Evolutionary conservation across 2,888 invertebrate genomes (phyloP), one percentile per base, ranked within the genome.

Genomic region (Callyntrura sp.): DNA sequence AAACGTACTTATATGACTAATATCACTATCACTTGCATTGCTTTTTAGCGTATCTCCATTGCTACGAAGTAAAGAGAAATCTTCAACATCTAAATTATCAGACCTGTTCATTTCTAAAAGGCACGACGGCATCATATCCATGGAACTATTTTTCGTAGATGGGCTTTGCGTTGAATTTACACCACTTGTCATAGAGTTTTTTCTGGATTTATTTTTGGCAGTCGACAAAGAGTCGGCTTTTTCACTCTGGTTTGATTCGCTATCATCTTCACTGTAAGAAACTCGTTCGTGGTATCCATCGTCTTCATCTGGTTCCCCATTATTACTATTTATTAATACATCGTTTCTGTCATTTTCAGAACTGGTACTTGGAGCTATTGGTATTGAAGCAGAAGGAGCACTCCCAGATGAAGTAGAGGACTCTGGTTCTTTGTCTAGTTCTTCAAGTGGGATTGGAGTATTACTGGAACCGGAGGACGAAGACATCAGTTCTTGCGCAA

Each of bases 241-340:
- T 90, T 85, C 85, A 70, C 90, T 85, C 17, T 55, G 62, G 48
- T 68, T 88, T 9, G 83, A 83, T 6, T 8, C 43, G 23, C 81
- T 73, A 17, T 90, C 91, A n/a, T 91, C 91, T 55, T 91, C 91
- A 78, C 90, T 91, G 62, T 90, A 91, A 0, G 91, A 91, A 0
- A 70, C 91, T 17, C 90, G 57, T 35, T 91, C 91, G 43, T 91
- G 90, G 45, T 91, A 91, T 6, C 91, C 91, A 48, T 91, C 91
- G 35, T 91, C 91, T 17, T 87, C 90, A 20, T 91, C 90, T 20
- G 55, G 43, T 14, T 88, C 82, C 20, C 25, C 14, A 51, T 25
- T 85, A n/a, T 60, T 17, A 11, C 9, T 73, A 51, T 2, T 60
- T 9, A 62, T 11, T 48, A 60, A 65, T 45, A 65, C 81, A 51